phyloP scores from a whole-genome alignment of 2,113 vertebrate species.

The Sapayoa aenigma region DNA sequence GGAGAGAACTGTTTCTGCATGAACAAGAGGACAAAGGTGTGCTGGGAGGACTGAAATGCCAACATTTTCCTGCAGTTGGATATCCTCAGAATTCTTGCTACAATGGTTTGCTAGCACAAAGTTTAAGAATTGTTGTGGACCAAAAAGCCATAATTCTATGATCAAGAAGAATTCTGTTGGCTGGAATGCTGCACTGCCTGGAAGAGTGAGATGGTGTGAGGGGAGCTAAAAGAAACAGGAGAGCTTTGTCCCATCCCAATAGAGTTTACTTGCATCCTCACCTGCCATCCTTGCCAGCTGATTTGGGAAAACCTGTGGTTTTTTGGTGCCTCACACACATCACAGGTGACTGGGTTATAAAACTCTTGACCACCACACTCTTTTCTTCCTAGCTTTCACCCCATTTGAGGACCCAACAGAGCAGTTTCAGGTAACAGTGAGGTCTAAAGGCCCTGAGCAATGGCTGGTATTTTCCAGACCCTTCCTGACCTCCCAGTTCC shows the following conservation, averaged over 20 bases:
- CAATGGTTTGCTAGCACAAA: background rate
- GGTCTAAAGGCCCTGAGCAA: background rate
- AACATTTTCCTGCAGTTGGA: background rate
- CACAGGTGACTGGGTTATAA: background rate
- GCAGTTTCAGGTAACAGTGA: background rate
- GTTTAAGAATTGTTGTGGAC: background rate
- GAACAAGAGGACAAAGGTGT: background rate
- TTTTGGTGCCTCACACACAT: background rate
- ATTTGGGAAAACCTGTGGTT: background rate
- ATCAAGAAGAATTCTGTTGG: background rate
- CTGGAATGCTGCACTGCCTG: background rate
- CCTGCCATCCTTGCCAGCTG: background rate
- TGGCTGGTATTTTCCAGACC: background rate
- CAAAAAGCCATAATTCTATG: background rate
- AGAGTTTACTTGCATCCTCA: background rate
- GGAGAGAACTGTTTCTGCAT: background rate
- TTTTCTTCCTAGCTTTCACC: background rate
- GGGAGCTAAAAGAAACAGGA: background rate
- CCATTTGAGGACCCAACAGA: background rate
- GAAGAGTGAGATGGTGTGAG: background rate
- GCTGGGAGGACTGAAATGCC: background rate
- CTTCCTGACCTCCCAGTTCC: background rate
- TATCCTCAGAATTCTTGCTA: background rate
- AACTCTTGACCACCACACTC: background rate
- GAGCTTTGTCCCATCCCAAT: background rate